Conservation (phyloP, 2,888 invertebrate species). For the Mimas tiliae region DNA sequence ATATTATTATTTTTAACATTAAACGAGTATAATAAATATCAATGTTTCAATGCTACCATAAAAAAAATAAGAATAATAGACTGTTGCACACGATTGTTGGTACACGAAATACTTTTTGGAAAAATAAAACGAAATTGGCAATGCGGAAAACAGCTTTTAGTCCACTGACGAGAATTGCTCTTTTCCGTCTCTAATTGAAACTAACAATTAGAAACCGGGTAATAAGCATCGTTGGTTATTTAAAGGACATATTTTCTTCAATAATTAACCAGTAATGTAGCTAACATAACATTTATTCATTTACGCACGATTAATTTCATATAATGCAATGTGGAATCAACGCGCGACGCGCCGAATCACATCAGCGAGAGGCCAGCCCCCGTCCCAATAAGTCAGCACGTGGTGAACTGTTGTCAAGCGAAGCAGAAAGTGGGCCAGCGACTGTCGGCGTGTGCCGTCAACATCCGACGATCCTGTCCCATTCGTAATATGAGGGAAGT, state of each 20-base stretch:
- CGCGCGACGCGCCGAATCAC: neutral
- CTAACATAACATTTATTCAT: constrained; percentile 10
- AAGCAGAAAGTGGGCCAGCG: constrained; percentile 31
- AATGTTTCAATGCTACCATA: too few relatives aligned
- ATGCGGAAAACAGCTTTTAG: constrained; percentile 1
- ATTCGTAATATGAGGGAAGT: constrained; percentile 31
- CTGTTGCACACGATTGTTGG: too few relatives aligned
- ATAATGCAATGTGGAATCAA: constrained; percentile 16
- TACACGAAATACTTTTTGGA: neutral
- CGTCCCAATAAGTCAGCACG: constrained; percentile 27
- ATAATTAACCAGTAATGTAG: constrained; percentile 8
- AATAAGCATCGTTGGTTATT: constrained; percentile 10
- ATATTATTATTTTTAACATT: neutral
- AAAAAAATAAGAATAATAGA: too few relatives aligned
- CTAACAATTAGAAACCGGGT: constrained; percentile 13
- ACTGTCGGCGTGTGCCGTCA: constrained; percentile 28
- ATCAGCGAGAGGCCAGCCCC: constrained; percentile 17
- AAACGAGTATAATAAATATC: neutral
- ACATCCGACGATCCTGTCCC: constrained; percentile 27
- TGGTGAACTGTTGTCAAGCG: constrained; percentile 28
- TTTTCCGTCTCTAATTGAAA: constrained; percentile 18
- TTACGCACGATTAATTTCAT: constrained; percentile 17
- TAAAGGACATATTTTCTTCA: neutral
- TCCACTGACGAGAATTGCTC: constrained; percentile 5
- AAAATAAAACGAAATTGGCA: neutral